phyloP scores from a whole-genome alignment of 2,113 vertebrate genomes.

The Seriola dumerili region DNA sequence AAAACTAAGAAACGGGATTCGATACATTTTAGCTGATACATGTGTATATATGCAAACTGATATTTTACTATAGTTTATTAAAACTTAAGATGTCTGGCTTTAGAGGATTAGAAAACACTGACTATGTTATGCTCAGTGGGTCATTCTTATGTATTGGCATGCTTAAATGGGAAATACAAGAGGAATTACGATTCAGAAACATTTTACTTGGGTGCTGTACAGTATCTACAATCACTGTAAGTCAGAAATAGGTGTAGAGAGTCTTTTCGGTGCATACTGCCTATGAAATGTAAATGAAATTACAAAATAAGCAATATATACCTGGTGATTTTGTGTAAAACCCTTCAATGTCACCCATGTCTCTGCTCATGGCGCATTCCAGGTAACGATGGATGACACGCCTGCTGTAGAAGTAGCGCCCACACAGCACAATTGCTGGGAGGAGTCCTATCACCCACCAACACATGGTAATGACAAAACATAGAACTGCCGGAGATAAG shows the following conservation, averaged over 20 bases:
- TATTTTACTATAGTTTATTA: too few species aligned
- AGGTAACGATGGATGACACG: conserved; percentile 46
- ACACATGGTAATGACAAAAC: conserved; percentile 48
- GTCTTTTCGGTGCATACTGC: not conserved
- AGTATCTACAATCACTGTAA: not conserved
- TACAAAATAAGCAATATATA: conserved; percentile 10
- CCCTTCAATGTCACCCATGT: conserved; percentile 64
- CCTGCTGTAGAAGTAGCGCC: conserved; percentile 67
- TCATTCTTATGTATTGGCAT: not conserved
- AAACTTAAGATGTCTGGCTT: too few species aligned
- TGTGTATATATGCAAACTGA: not conserved
- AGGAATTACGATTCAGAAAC: not conserved
- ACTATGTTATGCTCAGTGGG: not conserved
- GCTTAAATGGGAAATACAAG: not conserved
- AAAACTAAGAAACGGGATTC: too few species aligned
- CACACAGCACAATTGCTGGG: conserved; percentile 44
- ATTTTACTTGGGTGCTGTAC: not conserved
- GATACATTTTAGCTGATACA: too few species aligned
- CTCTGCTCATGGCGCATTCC: conserved; percentile 29
- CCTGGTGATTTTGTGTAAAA: conserved; percentile 65
- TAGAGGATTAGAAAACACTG: too few species aligned
- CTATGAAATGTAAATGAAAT: not conserved
- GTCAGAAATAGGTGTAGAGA: not conserved
- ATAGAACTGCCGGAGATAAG: conserved; percentile 38
- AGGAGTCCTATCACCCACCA: conserved; percentile 69